A percentile compares a stretch with the other conserved stretches of the same genome.
Conservation (phyloP, 2,797 vertebrate genomes). For the Semaprochilodus insignis region DNA sequence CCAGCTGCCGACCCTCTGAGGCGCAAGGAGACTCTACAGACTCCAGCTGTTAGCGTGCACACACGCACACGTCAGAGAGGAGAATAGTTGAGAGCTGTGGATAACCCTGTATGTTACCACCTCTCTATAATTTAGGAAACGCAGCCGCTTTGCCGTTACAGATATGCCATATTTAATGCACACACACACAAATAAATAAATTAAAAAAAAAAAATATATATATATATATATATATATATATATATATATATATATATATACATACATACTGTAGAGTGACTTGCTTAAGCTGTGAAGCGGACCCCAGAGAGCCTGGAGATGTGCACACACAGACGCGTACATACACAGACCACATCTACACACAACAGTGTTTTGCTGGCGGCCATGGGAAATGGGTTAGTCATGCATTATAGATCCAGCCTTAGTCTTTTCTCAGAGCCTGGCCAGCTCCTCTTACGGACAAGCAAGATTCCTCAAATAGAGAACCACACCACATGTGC, state of each 20-base stretch:
- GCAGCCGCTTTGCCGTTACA: background rate
- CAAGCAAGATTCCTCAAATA: background rate
- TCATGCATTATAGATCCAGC: conserved; percentile 72
- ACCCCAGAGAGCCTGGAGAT: background rate
- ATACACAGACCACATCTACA: conserved; percentile 2
- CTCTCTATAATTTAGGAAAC: conserved; percentile 30
- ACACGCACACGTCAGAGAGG: background rate
- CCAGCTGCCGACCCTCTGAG: conserved; percentile 25
- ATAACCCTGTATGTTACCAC: background rate
- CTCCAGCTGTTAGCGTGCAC: conserved; percentile 21
- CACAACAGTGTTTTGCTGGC: conserved; percentile 39
- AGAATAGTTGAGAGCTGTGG: conserved; percentile 6
- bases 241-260: no score
- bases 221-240: no score
- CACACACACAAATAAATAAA: background rate
- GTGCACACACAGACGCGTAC: background rate
- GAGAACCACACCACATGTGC: conserved; percentile 16
- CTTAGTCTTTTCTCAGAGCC: conserved; percentile 47
- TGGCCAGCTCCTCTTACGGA: conserved; percentile 34
- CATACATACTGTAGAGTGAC: background rate
- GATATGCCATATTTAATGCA: conserved; percentile 1
- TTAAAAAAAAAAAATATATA: no score
- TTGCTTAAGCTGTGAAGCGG: background rate
- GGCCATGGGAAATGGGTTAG: conserved; percentile 66
- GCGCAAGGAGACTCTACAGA: conserved; percentile 24